These are phyloP conservation scores for Athene cunicularia DNA, from an alignment of 2,113 vertebrate species.

Conservation along the genomic window DNA sequence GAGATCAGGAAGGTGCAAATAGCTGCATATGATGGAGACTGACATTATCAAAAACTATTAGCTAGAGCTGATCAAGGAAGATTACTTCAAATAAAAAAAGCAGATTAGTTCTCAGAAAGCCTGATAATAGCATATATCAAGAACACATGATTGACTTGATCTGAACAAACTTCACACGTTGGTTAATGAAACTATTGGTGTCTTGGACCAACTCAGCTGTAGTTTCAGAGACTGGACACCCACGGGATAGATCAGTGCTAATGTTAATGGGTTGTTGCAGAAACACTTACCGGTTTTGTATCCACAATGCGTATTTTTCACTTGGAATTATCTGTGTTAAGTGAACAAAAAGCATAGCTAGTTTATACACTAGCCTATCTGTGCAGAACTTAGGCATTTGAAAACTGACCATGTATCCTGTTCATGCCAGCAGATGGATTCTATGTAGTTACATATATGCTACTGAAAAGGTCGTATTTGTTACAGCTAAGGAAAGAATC, in stretches of 20 bases:
- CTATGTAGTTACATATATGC: background rate
- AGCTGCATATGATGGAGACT: background rate
- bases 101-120: background rate
- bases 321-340: background rate
- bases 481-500: background rate
- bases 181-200: background rate
- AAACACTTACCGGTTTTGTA: background rate
- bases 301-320: background rate
- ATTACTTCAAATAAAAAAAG: background rate
- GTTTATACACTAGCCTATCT: background rate
- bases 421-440: background rate
- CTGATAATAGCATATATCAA: background rate
- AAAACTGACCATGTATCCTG: background rate
- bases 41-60: background rate
- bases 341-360: background rate
- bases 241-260: no score
- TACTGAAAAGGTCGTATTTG: background rate
- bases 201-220: background rate
- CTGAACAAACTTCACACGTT: background rate
- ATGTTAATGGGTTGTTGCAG: background rate
- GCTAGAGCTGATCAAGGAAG: background rate
- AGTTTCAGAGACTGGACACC: background rate
- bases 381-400: background rate
- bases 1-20: background rate
- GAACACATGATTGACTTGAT: background rate